A percentile compares a stretch with the other conserved stretches of the same genome.
These are phyloP conservation scores for Dendroctonus valens DNA, from an alignment of 1,140 invertebrate species.

Conservation along the genomic window DNA sequence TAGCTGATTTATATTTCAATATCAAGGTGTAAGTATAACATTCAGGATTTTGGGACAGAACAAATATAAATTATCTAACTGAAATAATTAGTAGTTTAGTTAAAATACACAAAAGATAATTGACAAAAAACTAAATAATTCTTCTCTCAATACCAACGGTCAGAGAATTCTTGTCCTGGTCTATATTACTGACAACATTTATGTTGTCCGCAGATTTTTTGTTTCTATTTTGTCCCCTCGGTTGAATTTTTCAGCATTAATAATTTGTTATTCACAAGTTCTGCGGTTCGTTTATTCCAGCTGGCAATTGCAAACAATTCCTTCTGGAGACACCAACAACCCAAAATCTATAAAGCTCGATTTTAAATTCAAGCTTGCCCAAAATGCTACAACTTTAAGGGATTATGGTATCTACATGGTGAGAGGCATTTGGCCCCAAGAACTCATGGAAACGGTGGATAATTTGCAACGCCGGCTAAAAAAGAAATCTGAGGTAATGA, in stretches of 20 bases:
- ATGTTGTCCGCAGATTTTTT: no score
- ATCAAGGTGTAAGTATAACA: conserved; percentile 63
- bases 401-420: conserved; percentile 46
- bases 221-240: no score
- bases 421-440: conserved; percentile 40
- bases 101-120: no score
- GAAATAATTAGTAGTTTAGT: no score
- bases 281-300: conserved; percentile 28
- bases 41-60: neutral
- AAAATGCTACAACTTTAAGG: conserved; percentile 44
- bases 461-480: conserved; percentile 15
- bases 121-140: no score
- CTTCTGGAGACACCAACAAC: conserved; percentile 25
- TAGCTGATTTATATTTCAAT: conserved; percentile 73
- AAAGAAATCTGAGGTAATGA: neutral
- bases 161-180: no score
- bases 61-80: no score
- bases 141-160: no score
- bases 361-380: conserved; percentile 45
- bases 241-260: no score
- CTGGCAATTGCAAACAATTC: conserved; percentile 47
- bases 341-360: conserved; percentile 39
- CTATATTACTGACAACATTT: no score
- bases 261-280: no score
- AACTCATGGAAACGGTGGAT: conserved; percentile 35